phyloP scores from a whole-genome alignment of 2,113 vertebrate species.

The Pomatostomus ruficeps region DNA sequence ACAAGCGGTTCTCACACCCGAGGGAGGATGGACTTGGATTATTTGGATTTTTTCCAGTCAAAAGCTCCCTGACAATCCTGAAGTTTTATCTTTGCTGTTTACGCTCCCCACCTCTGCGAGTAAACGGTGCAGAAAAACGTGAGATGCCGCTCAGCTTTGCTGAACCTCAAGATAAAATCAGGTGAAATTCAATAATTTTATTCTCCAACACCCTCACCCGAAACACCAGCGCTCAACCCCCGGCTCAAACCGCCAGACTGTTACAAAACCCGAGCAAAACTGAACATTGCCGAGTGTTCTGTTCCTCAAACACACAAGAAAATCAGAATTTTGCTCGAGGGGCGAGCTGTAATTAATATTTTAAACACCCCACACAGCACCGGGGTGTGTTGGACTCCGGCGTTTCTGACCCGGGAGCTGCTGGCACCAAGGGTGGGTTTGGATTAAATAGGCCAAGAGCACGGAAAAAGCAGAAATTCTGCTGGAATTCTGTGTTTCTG shows the following conservation, averaged over 20 bases:
- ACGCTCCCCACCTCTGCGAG: background rate
- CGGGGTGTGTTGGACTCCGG: background rate
- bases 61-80: background rate
- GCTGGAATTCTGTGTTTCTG: background rate
- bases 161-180: background rate
- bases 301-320: background rate
- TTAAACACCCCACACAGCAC: background rate
- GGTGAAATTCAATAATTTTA: background rate
- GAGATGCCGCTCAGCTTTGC: background rate
- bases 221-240: background rate
- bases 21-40: background rate
- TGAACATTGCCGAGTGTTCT: background rate
- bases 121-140: background rate
- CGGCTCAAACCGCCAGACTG: background rate
- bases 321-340: background rate
- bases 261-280: background rate
- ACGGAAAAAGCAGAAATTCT: background rate
- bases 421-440: background rate
- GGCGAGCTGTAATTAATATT: background rate
- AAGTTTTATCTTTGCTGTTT: background rate
- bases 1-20: background rate
- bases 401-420: background rate
- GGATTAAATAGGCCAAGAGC: background rate
- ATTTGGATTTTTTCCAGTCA: background rate
- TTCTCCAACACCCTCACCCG: background rate